phyloP scores from a whole-genome alignment of 2,888 invertebrate genomes.

The Cephus runcator region DNA sequence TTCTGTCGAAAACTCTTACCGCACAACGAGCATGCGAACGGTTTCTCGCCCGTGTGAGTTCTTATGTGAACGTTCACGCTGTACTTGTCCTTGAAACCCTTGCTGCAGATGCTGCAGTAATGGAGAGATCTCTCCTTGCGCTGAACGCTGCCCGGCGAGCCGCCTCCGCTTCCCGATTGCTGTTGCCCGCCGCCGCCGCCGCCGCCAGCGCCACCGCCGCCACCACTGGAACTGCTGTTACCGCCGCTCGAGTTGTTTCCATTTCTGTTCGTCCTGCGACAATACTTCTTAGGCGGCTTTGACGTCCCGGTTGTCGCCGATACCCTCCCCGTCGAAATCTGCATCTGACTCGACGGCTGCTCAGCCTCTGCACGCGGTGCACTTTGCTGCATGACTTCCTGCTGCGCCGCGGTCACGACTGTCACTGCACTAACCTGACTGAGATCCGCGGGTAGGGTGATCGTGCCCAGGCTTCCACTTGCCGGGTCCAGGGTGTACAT shows the following conservation, averaged over 20 bases:
- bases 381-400: slow-evolving; percentile 42
- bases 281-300: slow-evolving; percentile 76
- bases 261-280: slow-evolving; percentile 71
- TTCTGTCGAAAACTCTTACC: slow-evolving; percentile 94
- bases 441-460: slow-evolving; percentile 59
- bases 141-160: slow-evolving; percentile 76
- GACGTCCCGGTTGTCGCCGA: slow-evolving; percentile 72
- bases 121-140: slow-evolving; percentile 89
- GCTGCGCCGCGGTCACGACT: slow-evolving; percentile 58
- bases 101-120: slow-evolving; percentile 92
- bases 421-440: slow-evolving; percentile 61
- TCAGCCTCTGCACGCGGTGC: slow-evolving; percentile 57
- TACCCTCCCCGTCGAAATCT: slow-evolving; percentile 66
- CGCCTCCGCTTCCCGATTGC: slow-evolving; percentile 66
- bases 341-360: slow-evolving; percentile 67
- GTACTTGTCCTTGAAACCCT: slow-evolving; percentile 96
- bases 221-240: slow-evolving; percentile 62
- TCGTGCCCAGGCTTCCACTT: slow-evolving; percentile 60
- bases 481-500: slow-evolving; percentile 62
- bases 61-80: slow-evolving; percentile 97
- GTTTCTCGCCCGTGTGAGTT: slow-evolving; percentile 98
- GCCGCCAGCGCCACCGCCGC: slow-evolving; percentile 32
- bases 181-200: slow-evolving; percentile 50
- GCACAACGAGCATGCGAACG: slow-evolving; percentile 94
- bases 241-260: slow-evolving; percentile 47